These are phyloP conservation scores for Stenoptilia bipunctidactyla DNA, from an alignment of 2,888 invertebrate species.

Conservation along the genomic window DNA sequence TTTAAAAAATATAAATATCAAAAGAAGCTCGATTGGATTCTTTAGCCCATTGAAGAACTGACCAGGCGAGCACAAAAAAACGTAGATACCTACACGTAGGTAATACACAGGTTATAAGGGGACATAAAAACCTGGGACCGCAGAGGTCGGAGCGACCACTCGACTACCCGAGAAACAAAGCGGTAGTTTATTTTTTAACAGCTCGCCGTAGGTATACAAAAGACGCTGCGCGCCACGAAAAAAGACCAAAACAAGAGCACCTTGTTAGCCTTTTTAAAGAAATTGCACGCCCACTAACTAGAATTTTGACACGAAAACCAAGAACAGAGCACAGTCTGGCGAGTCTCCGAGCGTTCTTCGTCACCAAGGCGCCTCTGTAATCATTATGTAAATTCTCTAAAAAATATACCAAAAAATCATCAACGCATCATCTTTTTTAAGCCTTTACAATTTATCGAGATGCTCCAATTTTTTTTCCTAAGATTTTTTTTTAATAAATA, in stretches of 20 bases:
- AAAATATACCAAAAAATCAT: no score
- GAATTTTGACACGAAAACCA: constrained; percentile 67
- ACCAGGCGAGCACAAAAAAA: constrained; percentile 65
- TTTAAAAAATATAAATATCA: constrained; percentile 18
- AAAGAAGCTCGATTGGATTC: constrained; percentile 68
- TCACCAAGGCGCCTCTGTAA: no score
- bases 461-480: no score
- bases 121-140: constrained; percentile 67
- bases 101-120: constrained; percentile 69
- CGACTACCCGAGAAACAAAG: constrained; percentile 71
- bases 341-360: no score
- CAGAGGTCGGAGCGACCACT: constrained; percentile 55
- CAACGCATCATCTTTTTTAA: no score
- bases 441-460: no score
- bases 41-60: constrained; percentile 69
- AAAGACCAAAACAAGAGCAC: constrained; percentile 64
- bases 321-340: constrained; percentile 41
- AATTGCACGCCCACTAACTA: constrained; percentile 66
- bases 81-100: constrained; percentile 70
- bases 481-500: no score
- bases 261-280: constrained; percentile 70
- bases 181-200: constrained; percentile 71
- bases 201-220: constrained; percentile 69
- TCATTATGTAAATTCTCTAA: no score
- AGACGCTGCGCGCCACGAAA: constrained; percentile 64